Evolutionary conservation across 1,140 invertebrate species (phyloP).

Genomic region (Hirudo medicinalis): DNA sequence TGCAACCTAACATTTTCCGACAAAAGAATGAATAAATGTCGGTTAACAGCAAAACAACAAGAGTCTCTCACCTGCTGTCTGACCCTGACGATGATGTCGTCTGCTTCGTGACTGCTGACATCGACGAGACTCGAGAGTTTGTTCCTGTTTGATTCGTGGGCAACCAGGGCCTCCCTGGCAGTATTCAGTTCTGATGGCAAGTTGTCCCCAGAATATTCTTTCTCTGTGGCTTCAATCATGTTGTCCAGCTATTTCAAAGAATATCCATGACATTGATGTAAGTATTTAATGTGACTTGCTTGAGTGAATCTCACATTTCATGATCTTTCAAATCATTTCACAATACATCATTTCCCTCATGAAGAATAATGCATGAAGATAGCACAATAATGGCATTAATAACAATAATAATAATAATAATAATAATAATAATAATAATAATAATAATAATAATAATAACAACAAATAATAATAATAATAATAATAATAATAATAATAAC

Average conservation of each 20-base stretch:
- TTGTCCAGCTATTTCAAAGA: constrained; percentile 42
- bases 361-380: too few relatives aligned
- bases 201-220: constrained; percentile 38
- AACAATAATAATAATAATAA: too few relatives aligned
- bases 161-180: constrained; percentile 46
- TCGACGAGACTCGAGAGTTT: constrained; percentile 50
- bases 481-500: too few relatives aligned
- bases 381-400: too few relatives aligned
- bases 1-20: not conserved
- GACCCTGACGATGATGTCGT: constrained; percentile 52
- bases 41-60: not conserved
- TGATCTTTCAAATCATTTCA: too few relatives aligned
- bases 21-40: not conserved
- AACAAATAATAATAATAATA: too few relatives aligned
- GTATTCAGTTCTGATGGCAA: constrained; percentile 42
- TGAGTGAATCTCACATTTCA: too few relatives aligned
- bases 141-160: constrained; percentile 49
- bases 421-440: too few relatives aligned
- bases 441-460: too few relatives aligned
- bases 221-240: constrained; percentile 43
- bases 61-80: constrained; percentile 46
- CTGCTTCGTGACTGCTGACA: constrained; percentile 49
- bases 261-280: constrained; percentile 21
- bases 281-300: too few relatives aligned
- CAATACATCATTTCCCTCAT: too few relatives aligned